These are phyloP conservation scores for Cynopterus sphinx DNA, from an alignment of 2,797 vertebrate species.

Conservation along the genomic window DNA sequence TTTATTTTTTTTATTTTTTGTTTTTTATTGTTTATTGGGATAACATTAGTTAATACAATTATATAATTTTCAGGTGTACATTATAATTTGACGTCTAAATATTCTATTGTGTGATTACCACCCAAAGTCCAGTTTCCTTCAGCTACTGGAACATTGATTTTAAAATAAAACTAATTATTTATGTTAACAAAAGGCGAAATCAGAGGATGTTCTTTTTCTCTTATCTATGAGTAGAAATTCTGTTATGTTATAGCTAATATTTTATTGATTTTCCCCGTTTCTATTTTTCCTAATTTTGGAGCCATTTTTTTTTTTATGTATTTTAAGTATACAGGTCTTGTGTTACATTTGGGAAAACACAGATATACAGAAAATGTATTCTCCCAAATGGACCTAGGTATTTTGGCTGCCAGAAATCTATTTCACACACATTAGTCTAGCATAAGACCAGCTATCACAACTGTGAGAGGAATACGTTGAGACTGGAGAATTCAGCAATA, in stretches of 20 bases:
- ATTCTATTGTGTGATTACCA: no score
- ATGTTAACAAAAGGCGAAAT: slow-evolving; percentile 56
- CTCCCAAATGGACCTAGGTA: background rate
- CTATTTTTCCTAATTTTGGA: slow-evolving; percentile 16
- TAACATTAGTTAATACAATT: no score
- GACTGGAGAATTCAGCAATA: slow-evolving; percentile 41
- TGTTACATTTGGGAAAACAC: slow-evolving; percentile 15
- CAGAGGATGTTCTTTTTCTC: background rate
- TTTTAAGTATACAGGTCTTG: slow-evolving; percentile 47
- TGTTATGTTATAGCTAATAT: slow-evolving; percentile 38
- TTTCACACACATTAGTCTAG: slow-evolving; percentile 56
- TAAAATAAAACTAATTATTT: slow-evolving; percentile 58
- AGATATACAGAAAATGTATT: slow-evolving; percentile 24
- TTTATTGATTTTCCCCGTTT: slow-evolving; percentile 40
- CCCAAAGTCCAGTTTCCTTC: no score
- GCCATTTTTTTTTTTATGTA: background rate
- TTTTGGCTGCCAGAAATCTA: slow-evolving; percentile 50
- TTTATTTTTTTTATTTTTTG: no score
- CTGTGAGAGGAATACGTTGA: slow-evolving; percentile 23
- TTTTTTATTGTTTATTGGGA: no score
- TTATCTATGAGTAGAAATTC: slow-evolving; percentile 60
- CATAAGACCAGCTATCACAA: background rate
- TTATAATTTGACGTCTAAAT: no score
- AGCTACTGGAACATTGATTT: background rate
- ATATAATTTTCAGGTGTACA: no score